Evolutionary conservation across 1,140 invertebrate genomes (phyloP), one percentile per base, ranked within the genome.

Genomic region (Babylonia areolata): DNA sequence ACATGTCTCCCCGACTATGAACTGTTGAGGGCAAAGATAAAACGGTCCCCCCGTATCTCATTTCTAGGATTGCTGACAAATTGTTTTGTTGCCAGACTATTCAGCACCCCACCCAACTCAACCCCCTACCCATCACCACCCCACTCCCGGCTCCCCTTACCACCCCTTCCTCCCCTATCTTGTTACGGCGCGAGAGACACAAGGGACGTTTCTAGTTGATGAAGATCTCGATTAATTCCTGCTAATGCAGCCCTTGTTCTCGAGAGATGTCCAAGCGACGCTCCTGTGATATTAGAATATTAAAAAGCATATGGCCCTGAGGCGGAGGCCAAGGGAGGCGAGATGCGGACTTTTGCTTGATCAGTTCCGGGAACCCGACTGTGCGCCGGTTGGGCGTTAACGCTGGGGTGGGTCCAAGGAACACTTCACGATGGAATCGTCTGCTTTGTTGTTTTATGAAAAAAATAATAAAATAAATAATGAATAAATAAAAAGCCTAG

Each of bases 191-290:
- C 33, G 31, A 31, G 54, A 15, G 75, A 81, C 75, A 85, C 78
- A 40, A 39, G 77, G 64, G 85, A 71, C 85, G 78, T 71, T 80
- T 71, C 46, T 69, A 39, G 51, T 80, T 80, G 78, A 85, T 85
- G 85, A 85, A 85, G n/a, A 80, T 80, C 78, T 85, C 54, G 35
- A 80, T 79, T 85, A 85, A 85, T 85, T 81, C 78, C 28, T 64
- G 39, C 77, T 85, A 85, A 85, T 85, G 85, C 77, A 79, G 78
- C 31, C 23, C 35, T 28, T 58, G 75, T 46, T 69, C 77, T 64
- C 78, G 2, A 3, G 78, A 80, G 78, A 85, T 69, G 85, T 9
- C 39, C 54, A n/a, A 33, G 23, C 28, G 82, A 5, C 54, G 23
- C 58, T 51, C 40, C 64, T 23, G 69, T 40, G 64, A 84, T 84